Base-by-base conservation (phyloP, 2,888 invertebrate species). In the Nomada flava region DNA sequence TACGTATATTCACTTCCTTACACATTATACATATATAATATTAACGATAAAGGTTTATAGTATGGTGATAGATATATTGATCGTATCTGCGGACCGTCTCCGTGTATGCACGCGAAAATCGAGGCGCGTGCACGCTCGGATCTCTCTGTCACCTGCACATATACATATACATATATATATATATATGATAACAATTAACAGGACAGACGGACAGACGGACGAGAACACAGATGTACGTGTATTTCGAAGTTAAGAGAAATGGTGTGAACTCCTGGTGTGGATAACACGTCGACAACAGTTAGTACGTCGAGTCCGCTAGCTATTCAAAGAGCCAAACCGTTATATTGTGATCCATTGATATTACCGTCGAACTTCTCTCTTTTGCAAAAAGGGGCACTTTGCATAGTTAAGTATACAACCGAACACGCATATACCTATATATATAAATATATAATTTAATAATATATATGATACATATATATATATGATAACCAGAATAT, bases 321-420 rank as follows among this genome's bases (percentile, higher is more conserved):
- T 93, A 92, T 93, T 91, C 91, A 93, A 92, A 92, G 92, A 91
- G 92, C 92, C 92, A 91, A 91, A 92, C 90, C 85, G 88, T 86
- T 91, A 88, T 88, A 89, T 91, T 92, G 91, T 91, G 91, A 92
- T 92, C 86, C 88, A 89, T 90, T 91, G 91, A 91, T 92, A 91
- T 92, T 91, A 91, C 88, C 90, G 91, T 89, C 85, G 83, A 86
- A 87, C 87, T 88, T 84, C 82, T 88, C 79, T 89, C 79, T 82
- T 83, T 89, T 85, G 81, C 80, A 71, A 65, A 86, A 86, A 87
- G 87, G 87, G 92, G 91, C 91, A 91, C 92, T 92, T 92, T 92
- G 91, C 91, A 92, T 92, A 92, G 91, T 92, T 89, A 89, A 87
- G 89, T 88, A 86, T 88, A 57, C 67, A 63, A 89, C 84, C 86